Base-by-base conservation (phyloP, 2,888 invertebrate species). In the Diaphora mendica region DNA sequence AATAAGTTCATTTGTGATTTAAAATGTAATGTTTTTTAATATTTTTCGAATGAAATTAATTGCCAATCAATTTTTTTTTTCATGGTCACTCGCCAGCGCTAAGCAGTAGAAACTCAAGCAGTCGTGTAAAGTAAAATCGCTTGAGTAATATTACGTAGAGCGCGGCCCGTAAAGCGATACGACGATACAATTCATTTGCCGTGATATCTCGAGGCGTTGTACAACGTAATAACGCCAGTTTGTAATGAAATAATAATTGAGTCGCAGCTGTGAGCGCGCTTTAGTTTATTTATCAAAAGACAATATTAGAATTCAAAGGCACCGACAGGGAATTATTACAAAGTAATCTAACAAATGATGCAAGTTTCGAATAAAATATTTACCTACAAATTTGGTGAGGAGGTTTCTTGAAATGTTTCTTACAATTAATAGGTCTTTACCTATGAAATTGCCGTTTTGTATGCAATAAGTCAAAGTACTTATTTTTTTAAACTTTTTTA, bases 221-320 rank as follows among this genome's bases (percentile, higher is more conserved):
- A 77, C 64, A 82, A 84, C 80, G 82, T 82, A 86, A 88, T 87
- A 87, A 85, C 82, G 84, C 65, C 83, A 82, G 78, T 89, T 88
- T 88, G 85, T 90, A 88, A 90, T 89, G 87, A 89, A 90, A 90
- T 89, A 87, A 88, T 89, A 84, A 84, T 84, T 77, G 83, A 82
- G 87, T 88, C 87, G 82, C 86, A 88, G 85, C 88, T 89, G 87
- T 79, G 86, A 82, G 81, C 78, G 83, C 80, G 83, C 76, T 77
- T 77, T 79, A 80, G 85, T 88, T 90, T 90, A 89, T 90, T 89
- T 89, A 88, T 89, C 87, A 89, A 88, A 89, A 90, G 88, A 89
- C 88, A 90, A 91, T 89, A 90, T 90, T 88, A 83, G 86, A 86
- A 84, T 86, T 86, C 77, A 86, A 86, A 84, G 82, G 84, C 79